These are phyloP conservation scores for Lepidurus apus DNA, from an alignment of 1,140 invertebrate genomes.

Conservation along the genomic window DNA sequence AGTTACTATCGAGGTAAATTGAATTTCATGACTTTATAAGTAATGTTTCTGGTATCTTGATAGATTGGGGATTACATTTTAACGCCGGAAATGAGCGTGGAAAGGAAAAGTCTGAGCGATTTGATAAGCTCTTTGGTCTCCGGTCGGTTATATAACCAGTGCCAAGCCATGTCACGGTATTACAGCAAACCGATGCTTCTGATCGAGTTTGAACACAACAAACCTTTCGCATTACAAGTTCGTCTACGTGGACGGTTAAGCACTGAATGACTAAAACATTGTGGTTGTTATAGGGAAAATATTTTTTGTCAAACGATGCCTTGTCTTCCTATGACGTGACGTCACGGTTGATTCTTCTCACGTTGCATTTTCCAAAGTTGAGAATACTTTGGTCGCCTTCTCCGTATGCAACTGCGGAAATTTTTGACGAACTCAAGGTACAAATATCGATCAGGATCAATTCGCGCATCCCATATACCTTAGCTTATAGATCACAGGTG, in stretches of 20 bases:
- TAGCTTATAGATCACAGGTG: background rate
- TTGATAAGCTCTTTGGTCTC: constrained; percentile 91
- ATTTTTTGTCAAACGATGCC: constrained; percentile 66
- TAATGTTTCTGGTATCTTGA: constrained; percentile 35
- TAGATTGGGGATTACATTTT: constrained; percentile 96
- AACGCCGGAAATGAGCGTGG: constrained; percentile 91
- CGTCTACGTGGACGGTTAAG: background rate
- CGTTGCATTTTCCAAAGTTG: constrained; percentile 87
- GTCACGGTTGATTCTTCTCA: constrained; percentile 71
- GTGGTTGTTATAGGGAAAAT: constrained; percentile 58
- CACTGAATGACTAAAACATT: background rate
- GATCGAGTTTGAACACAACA: constrained; percentile 94
- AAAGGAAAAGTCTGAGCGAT: constrained; percentile 96
- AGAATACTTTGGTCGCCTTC: constrained; percentile 92
- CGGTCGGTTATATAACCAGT: constrained; percentile 92
- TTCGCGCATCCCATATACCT: background rate
- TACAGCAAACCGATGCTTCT: constrained; percentile 86
- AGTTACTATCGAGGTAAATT: constrained; percentile 69
- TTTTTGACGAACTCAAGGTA: constrained; percentile 71
- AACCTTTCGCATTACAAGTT: constrained; percentile 80
- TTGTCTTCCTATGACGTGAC: constrained; percentile 67
- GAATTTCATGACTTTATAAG: constrained; percentile 30
- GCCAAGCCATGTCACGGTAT: constrained; percentile 78
- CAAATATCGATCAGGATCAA: constrained; percentile 34
- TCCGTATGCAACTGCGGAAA: constrained; percentile 87